phyloP scores from a whole-genome alignment of 2,797 vertebrate genomes.

The Lithobates pipiens region DNA sequence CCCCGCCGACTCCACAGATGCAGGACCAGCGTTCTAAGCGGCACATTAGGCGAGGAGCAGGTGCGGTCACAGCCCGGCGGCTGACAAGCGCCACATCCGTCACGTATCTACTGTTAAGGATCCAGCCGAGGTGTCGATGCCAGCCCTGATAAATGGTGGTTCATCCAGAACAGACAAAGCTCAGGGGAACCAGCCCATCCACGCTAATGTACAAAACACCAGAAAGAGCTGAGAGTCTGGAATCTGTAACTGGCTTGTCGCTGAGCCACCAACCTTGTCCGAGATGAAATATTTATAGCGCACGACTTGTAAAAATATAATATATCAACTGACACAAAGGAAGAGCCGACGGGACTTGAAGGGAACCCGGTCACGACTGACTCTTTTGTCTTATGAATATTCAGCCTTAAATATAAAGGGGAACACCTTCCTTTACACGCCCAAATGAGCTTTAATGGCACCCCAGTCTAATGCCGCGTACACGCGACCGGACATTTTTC shows the following conservation, averaged over 20 bases:
- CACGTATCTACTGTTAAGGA: background rate
- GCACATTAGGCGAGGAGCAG: background rate
- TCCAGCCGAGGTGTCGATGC: background rate
- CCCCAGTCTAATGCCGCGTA: too few relatives aligned
- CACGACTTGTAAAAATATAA: background rate
- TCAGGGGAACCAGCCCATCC: background rate
- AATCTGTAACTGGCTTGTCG: background rate
- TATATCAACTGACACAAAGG: background rate
- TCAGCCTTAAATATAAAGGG: too few relatives aligned
- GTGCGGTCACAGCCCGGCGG: slow-evolving; percentile 28
- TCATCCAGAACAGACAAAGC: background rate
- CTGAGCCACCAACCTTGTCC: background rate
- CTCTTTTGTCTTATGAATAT: too few relatives aligned
- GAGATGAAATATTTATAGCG: background rate
- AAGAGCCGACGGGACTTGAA: too few relatives aligned
- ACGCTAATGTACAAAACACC: background rate
- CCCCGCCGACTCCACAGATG: background rate
- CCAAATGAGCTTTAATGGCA: too few relatives aligned
- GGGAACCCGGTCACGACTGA: too few relatives aligned
- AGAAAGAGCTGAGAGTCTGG: background rate
- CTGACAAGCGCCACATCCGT: slow-evolving; percentile 24
- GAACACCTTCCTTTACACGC: too few relatives aligned
- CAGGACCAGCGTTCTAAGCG: background rate
- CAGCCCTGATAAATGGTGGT: background rate
- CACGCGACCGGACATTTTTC: too few relatives aligned